A percentile compares a stretch with the other conserved stretches of the same genome.
These are phyloP conservation scores for Anadara kagoshimensis DNA, from an alignment of 1,140 invertebrate species.

Conservation along the genomic window DNA sequence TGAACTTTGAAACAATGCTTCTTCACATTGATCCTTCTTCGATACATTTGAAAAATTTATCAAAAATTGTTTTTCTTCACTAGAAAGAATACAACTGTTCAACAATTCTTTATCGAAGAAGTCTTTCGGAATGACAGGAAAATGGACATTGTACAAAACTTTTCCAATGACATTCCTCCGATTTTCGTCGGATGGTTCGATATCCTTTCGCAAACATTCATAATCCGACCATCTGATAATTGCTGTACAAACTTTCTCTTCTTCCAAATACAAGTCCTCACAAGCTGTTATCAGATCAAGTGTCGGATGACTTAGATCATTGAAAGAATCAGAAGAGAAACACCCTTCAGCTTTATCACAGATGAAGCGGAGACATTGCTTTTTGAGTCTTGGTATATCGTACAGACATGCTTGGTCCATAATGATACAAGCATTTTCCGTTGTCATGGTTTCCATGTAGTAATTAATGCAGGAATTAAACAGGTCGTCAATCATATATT, in stretches of 20 bases:
- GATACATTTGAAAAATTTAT: no score
- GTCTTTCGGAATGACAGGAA: not conserved
- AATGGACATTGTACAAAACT: not conserved
- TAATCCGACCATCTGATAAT: not conserved
- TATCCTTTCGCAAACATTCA: not conserved
- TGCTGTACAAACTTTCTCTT: not conserved
- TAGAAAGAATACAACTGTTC: no score
- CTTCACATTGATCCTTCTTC: no score
- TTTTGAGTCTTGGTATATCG: not conserved
- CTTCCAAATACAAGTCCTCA: not conserved
- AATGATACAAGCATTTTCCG: not conserved
- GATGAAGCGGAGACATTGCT: not conserved
- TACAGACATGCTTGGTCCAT: not conserved
- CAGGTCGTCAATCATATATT: slow-evolving; percentile 6
- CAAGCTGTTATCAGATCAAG: not conserved
- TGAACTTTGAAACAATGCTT: no score
- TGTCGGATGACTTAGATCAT: not conserved
- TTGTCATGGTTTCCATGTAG: not conserved
- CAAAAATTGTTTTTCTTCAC: no score
- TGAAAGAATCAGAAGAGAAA: not conserved
- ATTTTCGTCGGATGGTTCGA: not conserved
- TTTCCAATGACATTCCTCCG: not conserved
- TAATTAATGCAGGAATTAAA: not conserved
- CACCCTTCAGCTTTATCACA: not conserved
- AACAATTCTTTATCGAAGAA: not conserved